phyloP scores from a whole-genome alignment of 1,140 invertebrate species.

The Drosophila parabipectinata region DNA sequence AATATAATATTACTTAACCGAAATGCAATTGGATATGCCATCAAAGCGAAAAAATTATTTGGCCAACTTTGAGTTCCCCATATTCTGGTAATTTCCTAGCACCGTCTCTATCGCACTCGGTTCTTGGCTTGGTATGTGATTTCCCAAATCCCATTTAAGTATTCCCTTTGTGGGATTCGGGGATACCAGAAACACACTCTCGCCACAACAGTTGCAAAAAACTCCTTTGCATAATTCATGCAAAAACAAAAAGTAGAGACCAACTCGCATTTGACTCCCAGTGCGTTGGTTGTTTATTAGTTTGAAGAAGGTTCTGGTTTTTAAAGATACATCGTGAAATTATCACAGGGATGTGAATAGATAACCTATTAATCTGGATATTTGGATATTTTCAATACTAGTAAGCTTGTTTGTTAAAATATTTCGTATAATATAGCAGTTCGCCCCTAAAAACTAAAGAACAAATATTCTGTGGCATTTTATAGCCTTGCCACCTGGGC shows the following conservation, averaged over 20 bases:
- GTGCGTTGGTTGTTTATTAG: conserved; percentile 20
- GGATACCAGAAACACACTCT: conserved; percentile 38
- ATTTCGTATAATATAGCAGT: background rate
- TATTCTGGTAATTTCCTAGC: conserved; percentile 40
- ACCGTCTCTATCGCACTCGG: conserved; percentile 16
- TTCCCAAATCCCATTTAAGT: conserved; percentile 80
- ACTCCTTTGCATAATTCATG: conserved; percentile 78
- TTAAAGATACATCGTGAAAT: background rate
- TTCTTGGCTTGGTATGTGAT: conserved; percentile 43
- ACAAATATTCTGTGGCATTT: background rate
- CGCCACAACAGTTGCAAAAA: conserved; percentile 57
- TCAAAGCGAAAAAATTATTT: conserved; percentile 54
- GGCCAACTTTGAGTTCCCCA: conserved; percentile 13
- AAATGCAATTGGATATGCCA: conserved; percentile 68
- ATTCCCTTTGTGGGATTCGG: conserved; percentile 69
- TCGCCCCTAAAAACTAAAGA: background rate
- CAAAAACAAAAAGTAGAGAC: conserved; percentile 63
- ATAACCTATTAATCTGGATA: too few relatives aligned
- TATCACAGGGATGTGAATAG: too few relatives aligned
- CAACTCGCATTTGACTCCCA: conserved; percentile 35
- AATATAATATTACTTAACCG: conserved; percentile 60
- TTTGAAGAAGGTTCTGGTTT: background rate
- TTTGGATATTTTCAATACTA: too few relatives aligned
- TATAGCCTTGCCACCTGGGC: background rate
- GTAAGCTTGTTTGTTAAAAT: too few relatives aligned